Evolutionary conservation across 2,113 vertebrate genomes (phyloP).

Genomic region (Dolichotis patagonum): DNA sequence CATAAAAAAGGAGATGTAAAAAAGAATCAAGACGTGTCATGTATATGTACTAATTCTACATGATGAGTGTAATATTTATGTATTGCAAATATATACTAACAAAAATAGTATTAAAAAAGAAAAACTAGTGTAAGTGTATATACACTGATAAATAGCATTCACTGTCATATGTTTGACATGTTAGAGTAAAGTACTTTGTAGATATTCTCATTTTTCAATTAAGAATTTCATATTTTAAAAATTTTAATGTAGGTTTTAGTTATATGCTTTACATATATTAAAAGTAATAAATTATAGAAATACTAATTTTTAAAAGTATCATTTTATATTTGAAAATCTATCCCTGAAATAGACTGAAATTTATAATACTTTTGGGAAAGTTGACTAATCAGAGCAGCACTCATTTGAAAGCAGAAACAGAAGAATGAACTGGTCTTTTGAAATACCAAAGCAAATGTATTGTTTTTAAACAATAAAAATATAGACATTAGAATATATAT

Average conservation of each 20-base stretch:
- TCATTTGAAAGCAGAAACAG: background rate
- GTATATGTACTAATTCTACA: too few species aligned
- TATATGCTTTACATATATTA: background rate
- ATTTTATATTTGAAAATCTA: background rate
- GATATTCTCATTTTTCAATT: background rate
- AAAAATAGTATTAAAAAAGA: too few species aligned
- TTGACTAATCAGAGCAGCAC: background rate
- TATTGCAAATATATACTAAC: too few species aligned
- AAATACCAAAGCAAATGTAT: background rate
- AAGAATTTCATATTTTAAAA: background rate
- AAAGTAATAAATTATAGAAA: background rate
- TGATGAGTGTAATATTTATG: too few species aligned
- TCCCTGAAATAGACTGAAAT: background rate
- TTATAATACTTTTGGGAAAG: background rate
- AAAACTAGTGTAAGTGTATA: background rate
- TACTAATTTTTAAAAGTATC: background rate
- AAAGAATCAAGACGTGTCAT: too few species aligned
- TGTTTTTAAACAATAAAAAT: conserved; percentile 20
- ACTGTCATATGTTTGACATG: background rate
- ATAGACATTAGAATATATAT: background rate
- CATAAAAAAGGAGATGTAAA: too few species aligned
- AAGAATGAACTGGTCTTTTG: background rate
- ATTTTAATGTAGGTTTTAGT: background rate
- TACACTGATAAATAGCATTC: background rate
- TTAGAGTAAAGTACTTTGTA: background rate